These are phyloP conservation scores for Porites cylindrica DNA, from an alignment of 92 coral and sea anemone genomes.

Conservation along the genomic window DNA sequence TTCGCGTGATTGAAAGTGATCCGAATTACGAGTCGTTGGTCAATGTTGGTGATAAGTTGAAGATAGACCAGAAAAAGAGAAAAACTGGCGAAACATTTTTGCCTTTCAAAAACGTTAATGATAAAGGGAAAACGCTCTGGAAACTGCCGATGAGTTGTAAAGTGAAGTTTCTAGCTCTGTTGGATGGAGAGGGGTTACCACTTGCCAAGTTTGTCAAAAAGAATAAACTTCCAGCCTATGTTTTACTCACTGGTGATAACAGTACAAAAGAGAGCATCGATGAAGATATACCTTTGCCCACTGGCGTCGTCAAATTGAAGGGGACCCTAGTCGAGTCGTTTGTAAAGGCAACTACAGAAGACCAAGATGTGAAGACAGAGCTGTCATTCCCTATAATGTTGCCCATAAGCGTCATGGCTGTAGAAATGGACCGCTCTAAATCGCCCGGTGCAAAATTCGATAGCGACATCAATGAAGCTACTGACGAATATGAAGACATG, in stretches of 20 bases:
- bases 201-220: slow-evolving; percentile 54
- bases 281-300: slow-evolving; percentile 3
- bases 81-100: slow-evolving; percentile 23
- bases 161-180: slow-evolving; percentile 52
- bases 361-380: neutral
- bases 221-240: slow-evolving; percentile 49
- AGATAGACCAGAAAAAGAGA: slow-evolving; percentile 8
- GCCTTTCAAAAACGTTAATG: slow-evolving; percentile 34
- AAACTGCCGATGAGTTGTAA: slow-evolving; percentile 43
- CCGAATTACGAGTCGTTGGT: slow-evolving; percentile 38
- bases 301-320: slow-evolving; percentile 51
- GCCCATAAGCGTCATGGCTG: slow-evolving; percentile 31
- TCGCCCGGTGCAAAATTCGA: neutral
- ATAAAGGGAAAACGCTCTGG: slow-evolving; percentile 11
- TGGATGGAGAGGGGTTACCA: slow-evolving; percentile 45
- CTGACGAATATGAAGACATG: slow-evolving; percentile 41
- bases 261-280: neutral
- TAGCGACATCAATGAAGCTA: neutral
- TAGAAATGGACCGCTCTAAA: neutral
- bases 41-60: slow-evolving; percentile 27
- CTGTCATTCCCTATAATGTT: slow-evolving; percentile 31
- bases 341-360: slow-evolving; percentile 44
- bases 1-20: slow-evolving; percentile 54
- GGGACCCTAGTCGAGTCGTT: slow-evolving; percentile 45
- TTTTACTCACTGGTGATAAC: slow-evolving; percentile 22